Base-by-base conservation (phyloP, 2,113 vertebrate species). In the Clarias magur region DNA sequence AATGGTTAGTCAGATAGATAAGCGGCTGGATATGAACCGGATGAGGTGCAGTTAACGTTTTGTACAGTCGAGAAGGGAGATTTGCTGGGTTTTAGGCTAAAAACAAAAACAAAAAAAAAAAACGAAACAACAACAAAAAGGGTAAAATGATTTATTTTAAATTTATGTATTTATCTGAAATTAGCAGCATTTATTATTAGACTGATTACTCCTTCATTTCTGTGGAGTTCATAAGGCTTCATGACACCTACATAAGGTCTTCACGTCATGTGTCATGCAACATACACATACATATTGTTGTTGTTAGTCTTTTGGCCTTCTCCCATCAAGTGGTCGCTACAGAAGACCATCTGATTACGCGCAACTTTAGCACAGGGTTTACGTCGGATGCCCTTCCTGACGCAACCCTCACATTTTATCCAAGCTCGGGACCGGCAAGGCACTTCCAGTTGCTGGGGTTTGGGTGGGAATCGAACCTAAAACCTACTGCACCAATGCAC, bases 1-100 rank as follows among this genome's bases (percentile, higher is more conserved):
- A 67, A 81, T 38, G 38, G 78, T 48, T 82, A 82, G 60, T 65
- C 60, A 82, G 60, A 82, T 82, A 38, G 59, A 82, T 48, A 48
- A 48, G 80, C 1, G n/a, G 80, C 60, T 53, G 30, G n/a, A 83
- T 83, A 4, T 38, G 62, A 83, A 83, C 62, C 15, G 38, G 42
- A 67, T 54, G 42, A 1, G 13, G 7, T 83, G 38, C 23, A 30
- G 3, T 67, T 67, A 54, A 5, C 60, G 17, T 63, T 5, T 21
- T 82, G 38, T 27, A 38, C 12, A 65, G 13, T 17, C 12, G 9
- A 42, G 38, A 13, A 42, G 10, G 7, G 80, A 42, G 38, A 60
- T 82, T 48, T 5, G 42, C 23, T n/a, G 48, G 48, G 48, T 48
- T 48, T 48, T 48, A 48, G 48, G 48, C 48, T 42, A 48, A 48